Evolutionary conservation across 2,888 invertebrate species (phyloP).

Genomic region (Boloria selene): DNA sequence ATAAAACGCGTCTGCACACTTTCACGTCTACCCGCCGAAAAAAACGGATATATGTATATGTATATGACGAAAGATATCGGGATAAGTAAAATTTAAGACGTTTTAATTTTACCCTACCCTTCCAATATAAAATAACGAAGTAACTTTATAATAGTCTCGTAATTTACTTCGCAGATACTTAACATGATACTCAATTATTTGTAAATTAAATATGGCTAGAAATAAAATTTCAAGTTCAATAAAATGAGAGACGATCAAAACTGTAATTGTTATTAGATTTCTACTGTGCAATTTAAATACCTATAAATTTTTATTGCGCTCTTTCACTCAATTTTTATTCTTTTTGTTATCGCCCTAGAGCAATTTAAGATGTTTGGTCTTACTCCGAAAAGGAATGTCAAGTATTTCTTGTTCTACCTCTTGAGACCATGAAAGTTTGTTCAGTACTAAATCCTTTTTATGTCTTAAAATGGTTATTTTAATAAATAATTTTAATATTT

Average conservation of each 20-base stretch:
- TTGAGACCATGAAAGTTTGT: not conserved
- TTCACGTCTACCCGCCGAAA: too few relatives aligned
- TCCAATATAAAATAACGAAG: not conserved
- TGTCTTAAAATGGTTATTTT: not conserved
- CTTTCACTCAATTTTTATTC: conserved; percentile 28
- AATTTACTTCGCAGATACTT: not conserved
- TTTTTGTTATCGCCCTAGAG: conserved; percentile 18
- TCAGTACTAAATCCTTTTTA: not conserved
- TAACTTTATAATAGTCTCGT: conserved; percentile 3
- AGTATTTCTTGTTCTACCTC: not conserved
- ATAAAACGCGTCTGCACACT: too few relatives aligned
- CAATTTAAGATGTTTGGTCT: not conserved
- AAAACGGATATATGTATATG: too few relatives aligned
- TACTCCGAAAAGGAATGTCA: not conserved
- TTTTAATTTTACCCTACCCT: not conserved
- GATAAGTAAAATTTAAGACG: not conserved
- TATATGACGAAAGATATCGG: too few relatives aligned
- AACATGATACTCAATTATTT: conserved; percentile 34
- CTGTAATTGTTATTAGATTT: conserved; percentile 48
- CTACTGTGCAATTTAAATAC: conserved; percentile 46
- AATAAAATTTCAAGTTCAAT: conserved; percentile 36
- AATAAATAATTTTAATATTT: not conserved
- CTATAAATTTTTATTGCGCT: conserved; percentile 47
- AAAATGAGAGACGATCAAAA: conserved; percentile 36
- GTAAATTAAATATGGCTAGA: conserved; percentile 30